These are phyloP conservation scores for Pterostichus niger DNA, from an alignment of 2,888 invertebrate species.

Conservation along the genomic window DNA sequence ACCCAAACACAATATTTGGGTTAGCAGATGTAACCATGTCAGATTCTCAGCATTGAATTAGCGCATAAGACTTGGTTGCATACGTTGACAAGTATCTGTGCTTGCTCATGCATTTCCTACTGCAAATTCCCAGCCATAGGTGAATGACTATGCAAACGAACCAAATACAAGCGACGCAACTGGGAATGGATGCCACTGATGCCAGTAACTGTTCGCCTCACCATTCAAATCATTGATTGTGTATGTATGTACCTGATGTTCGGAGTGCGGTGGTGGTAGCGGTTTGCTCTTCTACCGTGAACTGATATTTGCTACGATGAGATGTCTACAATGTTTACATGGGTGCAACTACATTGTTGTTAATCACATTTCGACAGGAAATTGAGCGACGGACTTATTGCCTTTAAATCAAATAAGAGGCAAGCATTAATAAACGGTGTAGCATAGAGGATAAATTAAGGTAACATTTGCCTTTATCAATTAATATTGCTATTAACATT, in stretches of 20 bases:
- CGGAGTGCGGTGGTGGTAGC: no score
- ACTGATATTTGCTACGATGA: no score
- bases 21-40: neutral
- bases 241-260: neutral
- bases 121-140: constrained; percentile 3
- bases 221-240: neutral
- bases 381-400: no score
- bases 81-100: constrained; percentile 3
- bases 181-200: neutral
- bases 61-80: neutral
- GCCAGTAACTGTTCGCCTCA: neutral
- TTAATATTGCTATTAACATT: no score
- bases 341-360: no score
- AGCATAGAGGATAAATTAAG: no score
- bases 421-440: no score
- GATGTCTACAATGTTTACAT: no score
- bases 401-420: no score
- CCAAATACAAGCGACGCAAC: neutral
- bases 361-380: no score
- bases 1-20: constrained; percentile 28
- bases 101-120: constrained; percentile 2
- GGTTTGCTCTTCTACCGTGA: no score
- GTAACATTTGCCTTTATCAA: no score
- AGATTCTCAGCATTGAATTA: constrained; percentile 1
- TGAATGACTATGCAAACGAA: neutral